Evolutionary conservation across 2,888 invertebrate species (phyloP), one percentile per base, ranked within the genome.

Genomic region (Tenthredo notha): DNA sequence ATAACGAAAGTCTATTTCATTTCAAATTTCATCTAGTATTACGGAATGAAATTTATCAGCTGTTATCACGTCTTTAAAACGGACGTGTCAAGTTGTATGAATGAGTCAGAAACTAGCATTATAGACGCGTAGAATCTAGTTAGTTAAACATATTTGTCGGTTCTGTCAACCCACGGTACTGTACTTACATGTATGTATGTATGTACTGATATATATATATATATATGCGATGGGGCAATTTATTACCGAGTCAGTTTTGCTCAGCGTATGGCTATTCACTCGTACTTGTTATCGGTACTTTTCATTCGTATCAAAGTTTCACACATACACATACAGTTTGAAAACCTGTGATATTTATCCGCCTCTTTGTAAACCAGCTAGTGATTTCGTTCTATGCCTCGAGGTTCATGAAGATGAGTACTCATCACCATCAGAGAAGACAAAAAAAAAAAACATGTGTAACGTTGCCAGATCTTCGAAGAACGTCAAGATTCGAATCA

Each of bases 401-500:
- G 61, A 61, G 61, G 61, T 61, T 25, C 61, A 25, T 0, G 25
- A 61, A 25, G 25, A 61, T 10, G 61, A 25, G 61, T 61, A 61
- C 10, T 25, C 25, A 10, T 61, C 21, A 12, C n/a, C n/a, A 18
- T n/a, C 54, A n/a, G 6, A 54, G 6, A n/a, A n/a, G 7, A 54
- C 54, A 54, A 54, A 54, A 33, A 54, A 54, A 54, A 54, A 33
- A 54, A 54, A 54, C 54, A 2, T 54, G 12, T 54, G 78, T 74
- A 61, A 77, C 78, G 84, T 78, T 84, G 84, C 77, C 84, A 77
- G 84, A 58, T 67, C 65, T 61, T 78, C 47, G 29, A 7, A 47
- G 25, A 21, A 72, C 9, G 40, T 67, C 29, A 29, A 15, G 33
- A 67, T 15, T 67, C 18, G 43, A 43, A 74, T 74, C 43, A 74